Percentiles rank a stretch among this genome's conserved stretches.
phyloP scores from a whole-genome alignment of 37 sponge, comb jelly and placozoan species.

The Chondrilla cf. caribensis region DNA sequence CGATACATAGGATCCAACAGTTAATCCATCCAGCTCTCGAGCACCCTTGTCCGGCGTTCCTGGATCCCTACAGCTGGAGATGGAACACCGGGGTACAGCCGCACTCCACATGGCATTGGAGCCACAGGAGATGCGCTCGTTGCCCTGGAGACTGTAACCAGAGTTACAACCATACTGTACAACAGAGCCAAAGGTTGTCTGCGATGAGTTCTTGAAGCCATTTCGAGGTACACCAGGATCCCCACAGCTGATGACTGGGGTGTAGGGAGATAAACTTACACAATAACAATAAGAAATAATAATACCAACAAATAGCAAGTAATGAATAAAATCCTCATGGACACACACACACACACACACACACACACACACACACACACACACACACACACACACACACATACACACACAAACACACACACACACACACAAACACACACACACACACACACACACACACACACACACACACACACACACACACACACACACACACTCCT shows the following conservation, averaged over 20 bases:
- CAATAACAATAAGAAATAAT: no score
- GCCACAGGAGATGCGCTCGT: neutral
- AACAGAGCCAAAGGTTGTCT: slow-evolving; percentile 22
- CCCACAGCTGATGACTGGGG: slow-evolving; percentile 23
- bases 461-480: no score
- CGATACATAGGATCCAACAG: slow-evolving; percentile 2
- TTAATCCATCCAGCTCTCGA: neutral
- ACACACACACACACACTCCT: no score
- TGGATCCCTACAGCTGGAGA: slow-evolving; percentile 16
- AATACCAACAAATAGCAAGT: no score
- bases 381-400: neutral
- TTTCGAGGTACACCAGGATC: slow-evolving; percentile 10
- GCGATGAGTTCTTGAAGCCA: neutral
- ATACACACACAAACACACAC: no score
- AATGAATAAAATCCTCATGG: no score
- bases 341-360: no score
- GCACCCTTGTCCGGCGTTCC: neutral
- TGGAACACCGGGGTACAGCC: slow-evolving; percentile 30
- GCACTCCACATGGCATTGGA: slow-evolving; percentile 38
- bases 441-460: no score
- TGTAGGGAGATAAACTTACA: neutral
- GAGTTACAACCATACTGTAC: slow-evolving; percentile 44
- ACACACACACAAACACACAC: no score
- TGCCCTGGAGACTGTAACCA: slow-evolving; percentile 36
- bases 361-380: no score